A percentile compares a stretch with the other conserved stretches of the same genome.
Conservation (phyloP, 2,113 vertebrate species). For the Amphiprion percula region DNA sequence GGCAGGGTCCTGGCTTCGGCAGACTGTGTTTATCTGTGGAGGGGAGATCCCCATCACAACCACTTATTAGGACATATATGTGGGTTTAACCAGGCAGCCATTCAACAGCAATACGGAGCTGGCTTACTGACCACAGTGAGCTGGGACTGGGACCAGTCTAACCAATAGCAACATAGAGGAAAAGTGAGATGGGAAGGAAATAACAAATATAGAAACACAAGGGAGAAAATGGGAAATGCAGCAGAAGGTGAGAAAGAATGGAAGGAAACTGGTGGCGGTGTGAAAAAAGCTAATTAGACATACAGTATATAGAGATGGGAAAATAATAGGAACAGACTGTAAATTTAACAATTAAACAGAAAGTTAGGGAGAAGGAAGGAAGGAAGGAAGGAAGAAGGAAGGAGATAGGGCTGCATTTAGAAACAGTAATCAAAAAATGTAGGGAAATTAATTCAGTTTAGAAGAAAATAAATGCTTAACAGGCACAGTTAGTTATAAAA, state of each 20-base stretch:
- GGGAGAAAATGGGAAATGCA: conserved; percentile 14
- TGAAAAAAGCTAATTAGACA: background rate
- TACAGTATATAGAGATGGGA: no score
- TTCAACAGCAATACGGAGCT: conserved; percentile 73
- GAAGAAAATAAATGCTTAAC: background rate
- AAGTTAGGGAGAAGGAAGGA: no score
- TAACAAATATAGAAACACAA: conserved; percentile 59
- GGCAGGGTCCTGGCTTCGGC: conserved; percentile 64
- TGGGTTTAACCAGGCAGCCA: conserved; percentile 73
- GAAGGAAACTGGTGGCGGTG: conserved; percentile 1
- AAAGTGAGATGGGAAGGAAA: conserved; percentile 58
- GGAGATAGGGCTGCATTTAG: background rate
- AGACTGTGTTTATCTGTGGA: conserved; percentile 75
- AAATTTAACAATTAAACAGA: no score
- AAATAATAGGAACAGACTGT: no score
- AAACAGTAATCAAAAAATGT: background rate
- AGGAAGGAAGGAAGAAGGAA: background rate
- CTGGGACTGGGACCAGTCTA: conserved; percentile 73
- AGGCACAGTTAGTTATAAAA: background rate
- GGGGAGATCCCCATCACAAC: conserved; percentile 80
- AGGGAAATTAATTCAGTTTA: background rate
- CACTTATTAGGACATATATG: conserved; percentile 80
- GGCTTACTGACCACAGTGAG: conserved; percentile 71
- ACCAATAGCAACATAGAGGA: conserved; percentile 53
- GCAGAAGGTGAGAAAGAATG: background rate